Percentiles rank a stretch among this genome's conserved stretches.
Evolutionary conservation across 2,888 invertebrate species (phyloP).

Genomic region (Coelinius sp.): DNA sequence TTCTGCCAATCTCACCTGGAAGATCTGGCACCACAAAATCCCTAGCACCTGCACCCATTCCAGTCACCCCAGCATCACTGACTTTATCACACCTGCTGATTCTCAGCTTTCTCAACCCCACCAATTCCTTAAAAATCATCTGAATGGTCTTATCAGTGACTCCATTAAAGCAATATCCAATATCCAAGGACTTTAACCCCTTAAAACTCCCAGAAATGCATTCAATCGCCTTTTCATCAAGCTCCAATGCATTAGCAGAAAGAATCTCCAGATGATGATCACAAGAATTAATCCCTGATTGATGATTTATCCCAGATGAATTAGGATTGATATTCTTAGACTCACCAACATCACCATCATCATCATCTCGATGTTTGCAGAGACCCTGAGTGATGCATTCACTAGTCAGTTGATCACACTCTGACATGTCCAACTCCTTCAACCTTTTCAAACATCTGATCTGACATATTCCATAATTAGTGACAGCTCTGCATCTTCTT

Average conservation of each 20-base stretch:
- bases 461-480: slow-evolving; percentile 75
- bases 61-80: slow-evolving; percentile 81
- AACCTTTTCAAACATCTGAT: slow-evolving; percentile 74
- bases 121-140: slow-evolving; percentile 77
- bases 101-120: slow-evolving; percentile 75
- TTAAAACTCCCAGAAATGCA: slow-evolving; percentile 75
- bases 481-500: slow-evolving; percentile 77
- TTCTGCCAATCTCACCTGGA: slow-evolving; percentile 20
- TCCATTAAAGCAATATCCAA: slow-evolving; percentile 80
- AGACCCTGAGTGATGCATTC: slow-evolving; percentile 77
- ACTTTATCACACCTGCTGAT: slow-evolving; percentile 79
- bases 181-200: slow-evolving; percentile 75
- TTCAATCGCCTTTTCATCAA: slow-evolving; percentile 77
- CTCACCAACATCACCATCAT: slow-evolving; percentile 17
- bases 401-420: slow-evolving; percentile 77
- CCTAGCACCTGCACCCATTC: slow-evolving; percentile 74
- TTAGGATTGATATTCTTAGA: slow-evolving; percentile 43
- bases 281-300: slow-evolving; percentile 51
- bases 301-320: not conserved
- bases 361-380: slow-evolving; percentile 66
- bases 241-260: slow-evolving; percentile 75
- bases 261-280: slow-evolving; percentile 71
- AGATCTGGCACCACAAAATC: slow-evolving; percentile 49
- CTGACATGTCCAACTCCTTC: slow-evolving; percentile 77
- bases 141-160: slow-evolving; percentile 79